Evolutionary conservation across 2,797 vertebrate species (phyloP).

Genomic region (Hippoglossus hippoglossus): DNA sequence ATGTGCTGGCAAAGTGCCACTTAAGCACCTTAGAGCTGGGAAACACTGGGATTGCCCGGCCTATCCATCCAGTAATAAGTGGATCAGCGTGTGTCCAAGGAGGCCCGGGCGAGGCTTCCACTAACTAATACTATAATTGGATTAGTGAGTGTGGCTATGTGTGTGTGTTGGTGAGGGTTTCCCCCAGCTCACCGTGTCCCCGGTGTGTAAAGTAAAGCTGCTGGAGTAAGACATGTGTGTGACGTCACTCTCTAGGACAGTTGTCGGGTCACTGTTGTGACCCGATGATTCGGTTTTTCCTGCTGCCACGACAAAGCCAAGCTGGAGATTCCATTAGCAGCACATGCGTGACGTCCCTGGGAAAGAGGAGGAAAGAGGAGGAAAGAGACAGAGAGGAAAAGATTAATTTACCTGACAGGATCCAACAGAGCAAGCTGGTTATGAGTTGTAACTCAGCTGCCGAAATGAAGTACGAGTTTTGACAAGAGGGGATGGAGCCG

Average conservation of each 20-base stretch:
- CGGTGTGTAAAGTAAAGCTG: constrained; percentile 61
- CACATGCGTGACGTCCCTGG: constrained; percentile 22
- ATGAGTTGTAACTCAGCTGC: constrained; percentile 4
- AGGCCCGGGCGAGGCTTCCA: constrained; percentile 58
- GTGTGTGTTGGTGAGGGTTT: constrained; percentile 52
- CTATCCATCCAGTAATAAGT: constrained; percentile 73
- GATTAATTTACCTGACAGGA: constrained; percentile 33
- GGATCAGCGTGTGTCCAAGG: constrained; percentile 72
- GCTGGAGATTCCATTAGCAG: constrained; percentile 59
- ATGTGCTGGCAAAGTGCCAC: constrained; percentile 60
- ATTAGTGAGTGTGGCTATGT: constrained; percentile 60
- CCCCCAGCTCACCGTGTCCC: constrained; percentile 63
- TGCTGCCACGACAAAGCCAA: constrained; percentile 39
- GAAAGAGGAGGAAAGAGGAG: constrained; percentile 21
- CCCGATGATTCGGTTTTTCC: constrained; percentile 57
- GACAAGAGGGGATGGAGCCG: background rate
- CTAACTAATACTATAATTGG: constrained; percentile 75
- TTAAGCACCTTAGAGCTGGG: constrained; percentile 74
- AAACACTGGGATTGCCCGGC: constrained; percentile 74
- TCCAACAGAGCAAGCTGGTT: constrained; percentile 23
- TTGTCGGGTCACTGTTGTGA: constrained; percentile 46
- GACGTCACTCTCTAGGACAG: constrained; percentile 56
- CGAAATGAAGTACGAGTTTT: background rate
- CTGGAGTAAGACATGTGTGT: constrained; percentile 46
- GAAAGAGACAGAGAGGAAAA: constrained; percentile 43